Evolutionary conservation across 2,888 invertebrate genomes (phyloP), one percentile per base, ranked within the genome.

Genomic region (Pachydiplax longipennis): DNA sequence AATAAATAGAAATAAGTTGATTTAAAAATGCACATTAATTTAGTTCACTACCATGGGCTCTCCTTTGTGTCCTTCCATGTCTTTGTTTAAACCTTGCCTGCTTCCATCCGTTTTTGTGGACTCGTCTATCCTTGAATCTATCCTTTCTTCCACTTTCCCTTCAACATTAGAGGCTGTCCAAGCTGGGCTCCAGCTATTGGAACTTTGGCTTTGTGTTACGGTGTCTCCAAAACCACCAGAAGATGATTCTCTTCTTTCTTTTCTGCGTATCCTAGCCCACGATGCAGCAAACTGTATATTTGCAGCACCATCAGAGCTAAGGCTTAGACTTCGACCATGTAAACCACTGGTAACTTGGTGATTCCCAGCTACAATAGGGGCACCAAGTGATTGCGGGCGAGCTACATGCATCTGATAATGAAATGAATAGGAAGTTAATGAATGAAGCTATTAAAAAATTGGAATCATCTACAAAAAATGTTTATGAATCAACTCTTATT

Each of bases 21-120:
- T 73, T 31, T 13, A 73, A 73, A 35, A 58, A 35, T 58, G 35
- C 58, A 31, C 83, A 87, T 53, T 25, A 58, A 37, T 61, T 37
- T 81, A 90, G 81, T 90, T 90, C 53, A 80, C 81, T n/a, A 81
- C 48, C 90, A 90, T 90, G 35, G 90, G 90, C 40, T 90, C 90
- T n/a, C 80, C 90, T 35, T 44, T 31, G 53, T 81, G 90, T 31
- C 90, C 81, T 44, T 90, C 90, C 48, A 25, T n/a, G n/a, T 90
- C 81, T 8, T 90, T 37, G 58, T 40, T 61, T 2, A 40, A 15
- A 13, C 58, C 61, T 81, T 90, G 87, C 87, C 87, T 61, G 37
- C 87, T n/a, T 37, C 61, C 48, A 37, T 61, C 58, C 37, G 37
- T 18, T 37, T 61, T 61, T n/a, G 58, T n/a, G 5, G 65, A 31